Conservation (phyloP, 1,140 invertebrate species). For the Hylaeus anthracinus region DNA sequence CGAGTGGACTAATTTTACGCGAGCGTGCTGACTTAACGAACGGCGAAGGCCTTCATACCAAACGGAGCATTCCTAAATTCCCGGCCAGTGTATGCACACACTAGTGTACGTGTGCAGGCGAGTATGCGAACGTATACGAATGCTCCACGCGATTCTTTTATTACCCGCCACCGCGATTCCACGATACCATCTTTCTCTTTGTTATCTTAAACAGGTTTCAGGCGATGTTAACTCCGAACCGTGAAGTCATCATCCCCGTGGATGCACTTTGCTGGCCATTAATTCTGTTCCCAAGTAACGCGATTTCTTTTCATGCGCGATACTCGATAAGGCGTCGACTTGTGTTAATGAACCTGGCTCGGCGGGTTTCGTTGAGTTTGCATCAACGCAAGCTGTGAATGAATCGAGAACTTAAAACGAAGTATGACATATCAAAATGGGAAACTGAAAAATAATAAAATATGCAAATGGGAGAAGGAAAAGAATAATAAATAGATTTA, state of each 20-base stretch:
- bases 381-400: background rate
- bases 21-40: constrained; percentile 56
- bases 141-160: constrained; percentile 38
- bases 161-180: constrained; percentile 20
- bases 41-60: constrained; percentile 67
- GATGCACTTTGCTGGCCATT: background rate
- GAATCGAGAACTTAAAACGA: no score
- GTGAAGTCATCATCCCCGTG: background rate
- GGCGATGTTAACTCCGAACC: background rate
- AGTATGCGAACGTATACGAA: no score
- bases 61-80: constrained; percentile 66
- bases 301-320: background rate
- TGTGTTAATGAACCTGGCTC: no score
- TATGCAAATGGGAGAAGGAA: no score
- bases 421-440: no score
- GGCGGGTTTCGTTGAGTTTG: background rate
- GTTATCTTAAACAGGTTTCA: background rate
- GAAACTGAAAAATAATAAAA: no score
- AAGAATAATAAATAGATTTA: no score
- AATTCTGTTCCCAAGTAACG: background rate
- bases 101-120: no score
- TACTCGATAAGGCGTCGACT: background rate
- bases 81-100: constrained; percentile 25
- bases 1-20: constrained; percentile 58
- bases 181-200: background rate